A percentile compares a stretch with the other conserved stretches of the same genome.
phyloP scores from a whole-genome alignment of 2,797 vertebrate species.

The Loris lydekkerianus region DNA sequence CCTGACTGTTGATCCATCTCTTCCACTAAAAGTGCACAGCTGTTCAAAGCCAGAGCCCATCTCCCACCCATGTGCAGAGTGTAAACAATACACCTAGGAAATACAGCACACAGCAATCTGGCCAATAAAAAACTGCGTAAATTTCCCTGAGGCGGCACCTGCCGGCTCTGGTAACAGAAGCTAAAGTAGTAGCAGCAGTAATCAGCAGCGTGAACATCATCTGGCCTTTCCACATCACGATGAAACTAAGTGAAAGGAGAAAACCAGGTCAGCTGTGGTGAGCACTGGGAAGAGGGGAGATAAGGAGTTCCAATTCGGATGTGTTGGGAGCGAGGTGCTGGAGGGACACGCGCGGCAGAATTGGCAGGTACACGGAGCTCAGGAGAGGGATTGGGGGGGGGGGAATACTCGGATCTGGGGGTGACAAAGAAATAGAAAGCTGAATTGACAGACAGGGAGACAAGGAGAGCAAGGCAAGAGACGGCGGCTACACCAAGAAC shows the following conservation, averaged over 20 bases:
- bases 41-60: background rate
- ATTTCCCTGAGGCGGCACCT: background rate
- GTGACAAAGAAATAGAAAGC: background rate
- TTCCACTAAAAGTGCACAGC: background rate
- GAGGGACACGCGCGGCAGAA: rapidly evolving
- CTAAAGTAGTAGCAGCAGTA: background rate
- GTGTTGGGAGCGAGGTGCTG: background rate
- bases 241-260: background rate
- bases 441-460: background rate
- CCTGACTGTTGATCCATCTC: background rate
- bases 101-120: background rate
- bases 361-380: background rate
- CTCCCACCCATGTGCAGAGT: background rate
- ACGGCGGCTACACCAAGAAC: background rate
- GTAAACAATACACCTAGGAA: background rate
- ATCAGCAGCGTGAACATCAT: background rate
- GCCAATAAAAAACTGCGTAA: background rate
- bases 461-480: background rate
- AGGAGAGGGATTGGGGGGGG: rapidly evolving
- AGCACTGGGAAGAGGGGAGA: background rate
- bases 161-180: background rate
- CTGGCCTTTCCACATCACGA: background rate
- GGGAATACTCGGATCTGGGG: too few species aligned
- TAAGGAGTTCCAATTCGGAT: background rate
- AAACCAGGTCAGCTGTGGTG: background rate